These are phyloP conservation scores for Formica aserva DNA, from an alignment of 2,888 invertebrate species.

Conservation along the genomic window DNA sequence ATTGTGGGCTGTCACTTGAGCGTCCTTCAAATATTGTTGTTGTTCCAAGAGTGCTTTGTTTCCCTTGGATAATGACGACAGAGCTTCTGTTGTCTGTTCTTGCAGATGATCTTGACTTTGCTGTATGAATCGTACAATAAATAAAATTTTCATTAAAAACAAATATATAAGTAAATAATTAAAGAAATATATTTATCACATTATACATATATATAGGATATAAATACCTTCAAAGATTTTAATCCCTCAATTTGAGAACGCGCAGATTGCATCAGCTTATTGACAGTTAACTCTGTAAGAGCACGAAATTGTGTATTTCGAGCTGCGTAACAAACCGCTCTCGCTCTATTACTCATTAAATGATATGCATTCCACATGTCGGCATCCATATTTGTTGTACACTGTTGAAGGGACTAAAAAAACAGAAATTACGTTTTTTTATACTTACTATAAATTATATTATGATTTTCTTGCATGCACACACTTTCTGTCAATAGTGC, in stretches of 20 bases:
- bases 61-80: conserved; percentile 85
- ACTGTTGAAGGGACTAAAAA: conserved; percentile 87
- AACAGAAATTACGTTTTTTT: conserved; percentile 16
- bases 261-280: conserved; percentile 88
- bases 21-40: conserved; percentile 87
- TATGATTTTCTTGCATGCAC: background rate
- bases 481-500: background rate
- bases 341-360: conserved; percentile 89
- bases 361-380: conserved; percentile 91
- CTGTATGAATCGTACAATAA: conserved; percentile 69
- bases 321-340: conserved; percentile 89
- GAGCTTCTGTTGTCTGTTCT: conserved; percentile 84
- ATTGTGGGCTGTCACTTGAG: conserved; percentile 86
- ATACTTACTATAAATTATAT: conserved; percentile 15
- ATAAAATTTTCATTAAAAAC: background rate
- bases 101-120: conserved; percentile 86
- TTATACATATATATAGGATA: background rate
- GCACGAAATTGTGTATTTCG: conserved; percentile 89
- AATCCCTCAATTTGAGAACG: conserved; percentile 86
- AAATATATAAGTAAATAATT: background rate
- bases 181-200: conserved; percentile 7
- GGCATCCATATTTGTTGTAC: conserved; percentile 89
- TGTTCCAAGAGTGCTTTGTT: conserved; percentile 86
- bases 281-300: conserved; percentile 89
- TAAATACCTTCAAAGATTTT: conserved; percentile 85